Percentiles rank a stretch among this genome's conserved stretches.
These are phyloP conservation scores for Heliangelus exortis DNA, from an alignment of 2,797 vertebrate genomes.

Conservation along the genomic window DNA sequence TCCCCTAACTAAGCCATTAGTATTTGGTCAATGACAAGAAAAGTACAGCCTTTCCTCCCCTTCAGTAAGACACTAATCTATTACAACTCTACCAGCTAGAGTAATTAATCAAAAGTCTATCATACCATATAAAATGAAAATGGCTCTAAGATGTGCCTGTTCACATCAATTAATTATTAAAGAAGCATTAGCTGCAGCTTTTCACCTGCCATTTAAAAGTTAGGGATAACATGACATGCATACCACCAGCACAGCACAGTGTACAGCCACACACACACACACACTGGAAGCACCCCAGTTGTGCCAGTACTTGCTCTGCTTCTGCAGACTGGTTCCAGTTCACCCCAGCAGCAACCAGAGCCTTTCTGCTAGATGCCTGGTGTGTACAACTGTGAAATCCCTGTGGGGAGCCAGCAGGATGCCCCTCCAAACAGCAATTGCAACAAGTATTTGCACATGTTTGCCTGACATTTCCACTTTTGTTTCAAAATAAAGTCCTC, in stretches of 20 bases:
- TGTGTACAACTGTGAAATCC: neutral
- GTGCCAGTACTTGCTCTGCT: neutral
- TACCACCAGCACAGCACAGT: neutral
- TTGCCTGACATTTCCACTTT: slow-evolving; percentile 28
- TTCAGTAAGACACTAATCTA: slow-evolving; percentile 51
- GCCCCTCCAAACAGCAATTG: neutral
- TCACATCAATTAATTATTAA: slow-evolving; percentile 73
- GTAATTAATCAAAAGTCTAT: slow-evolving; percentile 74
- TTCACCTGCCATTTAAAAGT: slow-evolving; percentile 65
- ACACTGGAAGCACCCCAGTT: neutral
- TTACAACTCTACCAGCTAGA: slow-evolving; percentile 47
- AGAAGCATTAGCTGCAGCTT: slow-evolving; percentile 61
- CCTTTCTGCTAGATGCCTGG: neutral
- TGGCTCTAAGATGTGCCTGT: slow-evolving; percentile 59
- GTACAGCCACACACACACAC: neutral
- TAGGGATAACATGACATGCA: neutral
- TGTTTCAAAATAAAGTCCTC: slow-evolving; percentile 57
- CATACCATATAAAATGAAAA: slow-evolving; percentile 69
- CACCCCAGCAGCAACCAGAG: neutral
- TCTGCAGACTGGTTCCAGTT: neutral
- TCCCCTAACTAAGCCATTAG: slow-evolving; percentile 34
- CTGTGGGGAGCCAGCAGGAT: neutral
- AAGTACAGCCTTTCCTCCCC: slow-evolving; percentile 57
- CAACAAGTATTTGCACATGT: neutral
- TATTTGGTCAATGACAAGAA: slow-evolving; percentile 43